phyloP scores from a whole-genome alignment of 1,140 invertebrate genomes.

The Brachionus asplanchnoidis region DNA sequence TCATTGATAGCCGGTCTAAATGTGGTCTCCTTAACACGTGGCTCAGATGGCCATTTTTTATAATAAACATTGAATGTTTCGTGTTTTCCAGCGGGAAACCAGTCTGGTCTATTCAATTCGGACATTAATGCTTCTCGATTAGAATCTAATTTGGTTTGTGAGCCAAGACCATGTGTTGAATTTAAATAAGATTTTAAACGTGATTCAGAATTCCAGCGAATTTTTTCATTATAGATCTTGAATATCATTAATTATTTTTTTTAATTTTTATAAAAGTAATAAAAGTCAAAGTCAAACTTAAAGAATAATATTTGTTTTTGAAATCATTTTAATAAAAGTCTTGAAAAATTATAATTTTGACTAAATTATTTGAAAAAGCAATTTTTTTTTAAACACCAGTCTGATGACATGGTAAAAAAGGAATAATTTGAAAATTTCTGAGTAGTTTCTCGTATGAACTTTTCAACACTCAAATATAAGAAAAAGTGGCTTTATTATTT shows the following conservation, averaged over 20 bases:
- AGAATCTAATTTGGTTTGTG: background rate
- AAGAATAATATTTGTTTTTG: no score
- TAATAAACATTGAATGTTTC: slow-evolving; percentile 38
- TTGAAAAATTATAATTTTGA: no score
- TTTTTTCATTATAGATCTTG: slow-evolving; percentile 39
- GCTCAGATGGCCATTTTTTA: slow-evolving; percentile 2
- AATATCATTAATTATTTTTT: background rate
- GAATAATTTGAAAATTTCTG: no score
- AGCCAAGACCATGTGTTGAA: background rate
- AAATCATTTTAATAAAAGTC: no score
- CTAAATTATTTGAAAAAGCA: no score
- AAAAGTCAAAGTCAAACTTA: no score
- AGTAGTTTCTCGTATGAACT: no score
- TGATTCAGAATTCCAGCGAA: slow-evolving; percentile 37
- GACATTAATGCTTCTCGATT: background rate
- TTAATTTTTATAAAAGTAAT: background rate
- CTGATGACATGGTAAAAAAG: no score
- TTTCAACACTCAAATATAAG: no score
- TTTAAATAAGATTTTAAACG: slow-evolving; percentile 1
- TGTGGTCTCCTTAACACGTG: background rate
- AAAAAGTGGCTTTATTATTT: no score
- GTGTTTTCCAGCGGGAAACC: background rate
- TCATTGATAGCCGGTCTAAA: background rate
- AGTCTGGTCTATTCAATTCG: background rate
- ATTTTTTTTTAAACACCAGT: no score